Evolutionary conservation across 2,888 invertebrate genomes (phyloP), one percentile per base, ranked within the genome.

Genomic region (Trachelus stipa): DNA sequence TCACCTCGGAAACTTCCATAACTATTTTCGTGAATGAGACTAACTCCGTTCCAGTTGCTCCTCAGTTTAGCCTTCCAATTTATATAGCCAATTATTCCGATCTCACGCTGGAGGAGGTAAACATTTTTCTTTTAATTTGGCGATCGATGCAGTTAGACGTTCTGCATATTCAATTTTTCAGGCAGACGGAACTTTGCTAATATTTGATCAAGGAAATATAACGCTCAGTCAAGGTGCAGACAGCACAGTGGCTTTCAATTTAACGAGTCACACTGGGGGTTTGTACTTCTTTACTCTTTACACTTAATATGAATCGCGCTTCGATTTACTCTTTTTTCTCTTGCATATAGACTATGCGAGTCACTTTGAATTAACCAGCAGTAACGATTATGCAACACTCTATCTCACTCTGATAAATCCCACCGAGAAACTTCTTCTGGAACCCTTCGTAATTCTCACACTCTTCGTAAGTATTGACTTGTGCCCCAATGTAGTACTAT

Each of bases 11-110:
- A 1, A 81, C 83, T n/a, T 76, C 34, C 12, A 73, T 86, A 11
- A 84, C 78, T 11, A 82, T 87, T 33, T 73, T 73, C 69, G 71
- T 85, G 15, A 84, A 85, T 69, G 80, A 78, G 73, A 75, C 69
- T 30, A 83, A 81, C 56, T 84, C 85, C 9, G 69, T 79, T 73
- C 73, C 68, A n/a, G 15, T n/a, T 34, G 74, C 40, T 33, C 79
- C 83, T 4, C 77, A 78, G 71, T 87, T 87, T 75, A 68, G 78
- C 12, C 56, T 78, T 11, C 75, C 81, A 23, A 73, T 86, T n/a
- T 87, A 87, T 76, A 81, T 75, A 23, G 83, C 85, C 12, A 75
- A 86, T 71, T 80, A 78, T 35, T 81, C 76, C 1, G 31, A 76
- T 73, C 78, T 84, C 30, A 77, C 34, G 69, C 74, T 80, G 69